phyloP scores from a whole-genome alignment of 2,888 invertebrate genomes.

The Drosophila phalerata region DNA sequence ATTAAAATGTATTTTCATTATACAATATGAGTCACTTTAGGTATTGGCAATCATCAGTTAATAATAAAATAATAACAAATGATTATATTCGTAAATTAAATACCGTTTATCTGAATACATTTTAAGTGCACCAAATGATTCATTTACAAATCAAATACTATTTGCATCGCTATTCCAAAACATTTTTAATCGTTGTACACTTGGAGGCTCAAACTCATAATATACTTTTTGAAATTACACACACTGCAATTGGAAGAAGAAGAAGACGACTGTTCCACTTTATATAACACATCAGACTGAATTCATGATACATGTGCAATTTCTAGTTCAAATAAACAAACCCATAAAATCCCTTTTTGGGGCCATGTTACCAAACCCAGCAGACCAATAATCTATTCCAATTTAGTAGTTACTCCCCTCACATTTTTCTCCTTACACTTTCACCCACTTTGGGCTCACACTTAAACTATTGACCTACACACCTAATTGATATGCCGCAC shows the following conservation, averaged over 20 bases:
- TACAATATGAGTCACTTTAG: background rate
- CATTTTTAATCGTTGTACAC: background rate
- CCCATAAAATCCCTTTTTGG: slow-evolving; percentile 17
- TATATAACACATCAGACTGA: slow-evolving; percentile 32
- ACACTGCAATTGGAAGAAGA: background rate
- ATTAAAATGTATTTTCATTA: background rate
- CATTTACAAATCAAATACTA: slow-evolving; percentile 1
- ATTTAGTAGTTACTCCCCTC: background rate
- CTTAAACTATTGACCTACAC: slow-evolving; percentile 71
- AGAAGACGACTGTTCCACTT: slow-evolving; percentile 12
- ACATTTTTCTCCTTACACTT: background rate
- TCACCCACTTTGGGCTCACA: slow-evolving; percentile 25
- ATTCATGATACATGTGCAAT: slow-evolving; percentile 53
- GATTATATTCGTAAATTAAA: background rate
- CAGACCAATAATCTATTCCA: slow-evolving; percentile 14
- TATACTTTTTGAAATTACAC: slow-evolving; percentile 4
- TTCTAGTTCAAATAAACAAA: slow-evolving; percentile 50
- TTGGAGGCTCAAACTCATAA: background rate
- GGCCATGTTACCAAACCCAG: slow-evolving; percentile 22
- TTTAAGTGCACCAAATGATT: background rate
- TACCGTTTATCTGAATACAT: background rate
- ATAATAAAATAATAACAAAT: background rate
- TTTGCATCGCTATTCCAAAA: background rate
- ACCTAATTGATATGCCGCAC: slow-evolving; percentile 73
- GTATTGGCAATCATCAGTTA: background rate